Percentiles rank a stretch among this genome's conserved stretches.
Evolutionary conservation across 2,113 vertebrate species (phyloP).

Genomic region (Laticauda laticaudata): DNA sequence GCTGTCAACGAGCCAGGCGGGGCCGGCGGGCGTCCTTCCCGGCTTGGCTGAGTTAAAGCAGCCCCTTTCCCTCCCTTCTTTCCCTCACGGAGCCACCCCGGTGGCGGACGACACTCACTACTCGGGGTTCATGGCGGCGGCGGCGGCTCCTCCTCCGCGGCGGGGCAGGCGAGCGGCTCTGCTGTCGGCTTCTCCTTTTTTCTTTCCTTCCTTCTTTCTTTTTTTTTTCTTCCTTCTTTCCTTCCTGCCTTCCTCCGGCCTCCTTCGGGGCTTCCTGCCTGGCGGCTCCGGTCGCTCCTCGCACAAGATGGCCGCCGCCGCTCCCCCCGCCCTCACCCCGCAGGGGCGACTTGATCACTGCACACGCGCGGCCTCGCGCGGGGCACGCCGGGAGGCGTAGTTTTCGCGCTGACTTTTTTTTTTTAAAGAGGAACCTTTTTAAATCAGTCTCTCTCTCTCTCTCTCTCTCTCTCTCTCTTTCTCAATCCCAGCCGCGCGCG

Average conservation of each 20-base stretch:
- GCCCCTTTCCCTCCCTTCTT: no score
- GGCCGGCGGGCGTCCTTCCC: no score
- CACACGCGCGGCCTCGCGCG: not conserved
- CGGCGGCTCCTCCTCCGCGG: slow-evolving; percentile 25
- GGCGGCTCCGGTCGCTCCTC: slow-evolving; percentile 13
- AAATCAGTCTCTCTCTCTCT: no score
- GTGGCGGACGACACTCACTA: slow-evolving; percentile 10
- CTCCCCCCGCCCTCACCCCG: not conserved
- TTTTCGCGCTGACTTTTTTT: not conserved
- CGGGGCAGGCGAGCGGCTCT: not conserved
- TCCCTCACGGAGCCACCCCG: no score
- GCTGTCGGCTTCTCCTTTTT: not conserved
- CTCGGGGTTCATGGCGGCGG: slow-evolving; percentile 26
- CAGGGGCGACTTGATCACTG: not conserved
- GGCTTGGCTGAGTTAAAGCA: not conserved
- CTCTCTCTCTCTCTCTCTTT: no score
- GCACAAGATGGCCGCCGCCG: slow-evolving; percentile 26
- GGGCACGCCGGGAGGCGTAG: not conserved
- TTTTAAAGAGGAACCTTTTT: not conserved
- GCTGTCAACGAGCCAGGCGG: not conserved
- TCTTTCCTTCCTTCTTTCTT: not conserved
- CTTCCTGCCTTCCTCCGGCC: not conserved
- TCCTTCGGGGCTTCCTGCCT: not conserved
- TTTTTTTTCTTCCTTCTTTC: not conserved
- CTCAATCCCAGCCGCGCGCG: not conserved